phyloP scores from a whole-genome alignment of 2,113 vertebrate species.

The Danionella cerebrum region DNA sequence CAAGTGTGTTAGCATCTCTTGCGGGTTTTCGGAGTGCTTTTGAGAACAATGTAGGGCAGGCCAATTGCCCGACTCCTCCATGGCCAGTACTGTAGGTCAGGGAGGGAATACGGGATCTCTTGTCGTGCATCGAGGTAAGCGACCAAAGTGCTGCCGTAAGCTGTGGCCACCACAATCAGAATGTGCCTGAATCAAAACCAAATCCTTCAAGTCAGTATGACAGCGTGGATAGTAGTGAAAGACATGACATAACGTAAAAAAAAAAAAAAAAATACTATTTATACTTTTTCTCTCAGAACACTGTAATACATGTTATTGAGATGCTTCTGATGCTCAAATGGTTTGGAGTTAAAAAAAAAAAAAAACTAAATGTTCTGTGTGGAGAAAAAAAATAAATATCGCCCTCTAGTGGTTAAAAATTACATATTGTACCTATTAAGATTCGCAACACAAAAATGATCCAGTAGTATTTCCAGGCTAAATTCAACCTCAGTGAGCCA shows the following conservation, averaged over 20 bases:
- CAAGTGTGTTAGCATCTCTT: conserved; percentile 63
- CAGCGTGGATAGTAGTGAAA: not conserved
- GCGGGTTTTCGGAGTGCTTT: conserved; percentile 39
- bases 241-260: too few relatives aligned
- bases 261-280: too few relatives aligned
- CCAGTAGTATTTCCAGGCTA: not conserved
- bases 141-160: conserved; percentile 70
- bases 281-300: too few relatives aligned
- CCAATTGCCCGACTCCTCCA: conserved; percentile 67
- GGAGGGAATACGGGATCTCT: conserved; percentile 73
- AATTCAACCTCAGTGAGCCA: too few relatives aligned
- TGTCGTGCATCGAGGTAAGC: conserved; percentile 71
- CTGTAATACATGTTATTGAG: too few relatives aligned
- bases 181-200: conserved; percentile 73
- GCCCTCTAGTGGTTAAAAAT: too few relatives aligned
- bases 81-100: conserved; percentile 83
- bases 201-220: not conserved
- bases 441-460: not conserved
- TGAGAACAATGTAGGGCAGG: conserved; percentile 74
- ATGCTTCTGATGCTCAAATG: too few relatives aligned
- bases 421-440: too few relatives aligned
- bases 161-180: conserved; percentile 77
- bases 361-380: too few relatives aligned
- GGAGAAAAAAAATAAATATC: too few relatives aligned
- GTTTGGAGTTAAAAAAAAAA: too few relatives aligned